These are phyloP conservation scores for Euplexia lucipara DNA, from an alignment of 2,888 invertebrate genomes.

Conservation along the genomic window DNA sequence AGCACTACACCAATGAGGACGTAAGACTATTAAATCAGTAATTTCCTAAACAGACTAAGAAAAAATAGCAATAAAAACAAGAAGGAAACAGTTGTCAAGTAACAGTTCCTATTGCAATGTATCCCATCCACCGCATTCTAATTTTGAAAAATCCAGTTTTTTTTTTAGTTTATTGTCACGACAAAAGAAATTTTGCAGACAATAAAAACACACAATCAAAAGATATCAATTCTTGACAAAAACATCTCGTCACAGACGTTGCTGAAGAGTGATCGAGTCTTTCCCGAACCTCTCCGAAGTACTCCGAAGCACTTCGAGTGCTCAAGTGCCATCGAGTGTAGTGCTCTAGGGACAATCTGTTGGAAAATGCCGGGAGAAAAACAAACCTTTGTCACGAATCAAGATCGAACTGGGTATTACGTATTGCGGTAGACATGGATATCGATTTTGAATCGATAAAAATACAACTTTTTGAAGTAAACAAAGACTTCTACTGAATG, in stretches of 20 bases:
- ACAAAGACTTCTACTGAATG: too few species aligned
- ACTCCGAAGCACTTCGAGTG: constrained; percentile 64
- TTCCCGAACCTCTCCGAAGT: constrained; percentile 60
- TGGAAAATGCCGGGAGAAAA: constrained; percentile 84
- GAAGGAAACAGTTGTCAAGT: too few species aligned
- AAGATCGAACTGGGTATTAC: constrained; percentile 66
- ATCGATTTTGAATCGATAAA: neutral
- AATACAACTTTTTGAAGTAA: too few species aligned
- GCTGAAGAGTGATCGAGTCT: constrained; percentile 66
- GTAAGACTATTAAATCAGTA: too few species aligned
- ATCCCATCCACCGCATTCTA: neutral
- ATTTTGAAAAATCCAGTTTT: neutral
- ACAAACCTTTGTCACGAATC: constrained; percentile 76
- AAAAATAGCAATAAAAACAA: too few species aligned
- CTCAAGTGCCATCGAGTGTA: constrained; percentile 65
- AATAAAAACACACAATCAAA: constrained; percentile 17
- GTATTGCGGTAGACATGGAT: constrained; percentile 42
- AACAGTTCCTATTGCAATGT: too few species aligned
- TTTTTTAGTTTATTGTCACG: neutral
- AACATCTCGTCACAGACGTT: constrained; percentile 53
- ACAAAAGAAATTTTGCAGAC: neutral
- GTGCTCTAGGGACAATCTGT: constrained; percentile 75
- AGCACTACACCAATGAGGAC: too few species aligned
- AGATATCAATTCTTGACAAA: constrained; percentile 56
- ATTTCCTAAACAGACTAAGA: too few species aligned